Base-by-base conservation (phyloP, 2,113 vertebrate genomes). In the Vulpes vulpes region DNA sequence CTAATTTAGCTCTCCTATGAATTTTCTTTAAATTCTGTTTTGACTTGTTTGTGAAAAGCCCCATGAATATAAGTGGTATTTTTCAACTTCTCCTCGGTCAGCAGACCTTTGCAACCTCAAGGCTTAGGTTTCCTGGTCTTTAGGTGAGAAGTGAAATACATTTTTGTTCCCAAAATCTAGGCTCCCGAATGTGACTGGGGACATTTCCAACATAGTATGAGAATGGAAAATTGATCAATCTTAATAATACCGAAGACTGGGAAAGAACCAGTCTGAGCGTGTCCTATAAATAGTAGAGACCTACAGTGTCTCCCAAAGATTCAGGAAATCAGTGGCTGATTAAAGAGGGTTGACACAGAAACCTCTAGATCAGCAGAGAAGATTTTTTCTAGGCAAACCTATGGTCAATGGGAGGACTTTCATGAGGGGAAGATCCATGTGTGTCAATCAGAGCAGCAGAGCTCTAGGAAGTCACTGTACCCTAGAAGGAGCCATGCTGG, bases 391-490 rank as follows among this genome's bases (percentile, higher is more conserved):
- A 57, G 27, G 3, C 35, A 23, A 43, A 14, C 10, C 10, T 23
- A 49, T 0, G 6, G 17, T 49, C 1, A 16, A 5, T 12, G 1
- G 2, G 3, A 19, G 22, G 30, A 2, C 4, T 8, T 38, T 62
- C 6, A 4, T 5, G 49, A 74, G 9, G 8, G 2, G 2, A 32
- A 30, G 11, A 16, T 19, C 1, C 2, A 35, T 3, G 11, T 11
- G 22, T 53, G 11, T 25, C 15, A n/a, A 57, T 0, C 16, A 94
- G 12, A 83, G 5, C 3, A 59, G 38, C 2, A 30, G 12, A 55
- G 22, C 14, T 57, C 25, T 51, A 30, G 2, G 27, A 49, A 38
- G 15, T 20, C 64, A 15, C 2, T 38, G 23, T 55, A 43, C 15
- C 5, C 11, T 15, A 32, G 8, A 92, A 84, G 17, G 6, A 94